These are phyloP conservation scores for Mormyrops attenuatus DNA, from an alignment of 2,797 vertebrate genomes.

Conservation along the genomic window DNA sequence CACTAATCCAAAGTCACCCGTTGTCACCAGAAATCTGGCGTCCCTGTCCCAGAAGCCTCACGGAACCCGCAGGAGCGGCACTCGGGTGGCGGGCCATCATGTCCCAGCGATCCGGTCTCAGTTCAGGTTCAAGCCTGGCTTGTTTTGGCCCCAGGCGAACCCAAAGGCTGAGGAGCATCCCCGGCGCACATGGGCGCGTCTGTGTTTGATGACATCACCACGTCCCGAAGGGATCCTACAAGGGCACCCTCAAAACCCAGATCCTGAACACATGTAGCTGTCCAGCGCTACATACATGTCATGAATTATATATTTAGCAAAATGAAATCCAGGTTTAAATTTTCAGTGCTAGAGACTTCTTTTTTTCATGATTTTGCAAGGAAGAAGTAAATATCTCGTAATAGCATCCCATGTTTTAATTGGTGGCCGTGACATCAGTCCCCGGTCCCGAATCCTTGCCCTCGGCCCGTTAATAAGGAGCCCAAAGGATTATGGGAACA, in stretches of 20 bases:
- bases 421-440: background rate
- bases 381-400: background rate
- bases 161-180: constrained; percentile 39
- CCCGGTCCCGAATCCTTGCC: background rate
- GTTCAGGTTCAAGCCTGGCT: constrained; percentile 26
- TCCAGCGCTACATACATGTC: background rate
- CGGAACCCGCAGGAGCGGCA: background rate
- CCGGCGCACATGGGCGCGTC: constrained; percentile 33
- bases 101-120: constrained; percentile 6
- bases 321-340: background rate
- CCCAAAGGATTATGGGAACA: constrained; percentile 11
- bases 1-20: background rate
- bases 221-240: constrained; percentile 19
- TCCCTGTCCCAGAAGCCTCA: background rate
- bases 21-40: background rate
- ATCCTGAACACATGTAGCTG: constrained; percentile 13
- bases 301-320: background rate
- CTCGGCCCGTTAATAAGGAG: background rate
- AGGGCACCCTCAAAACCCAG: constrained; percentile 18
- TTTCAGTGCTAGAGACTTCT: background rate
- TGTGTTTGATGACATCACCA: constrained; percentile 43
- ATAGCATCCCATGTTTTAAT: background rate
- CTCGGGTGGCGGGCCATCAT: background rate
- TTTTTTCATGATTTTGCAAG: background rate
- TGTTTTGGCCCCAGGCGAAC: constrained; percentile 47